Conservation (phyloP, 1,140 invertebrate species). For the Periplaneta americana region DNA sequence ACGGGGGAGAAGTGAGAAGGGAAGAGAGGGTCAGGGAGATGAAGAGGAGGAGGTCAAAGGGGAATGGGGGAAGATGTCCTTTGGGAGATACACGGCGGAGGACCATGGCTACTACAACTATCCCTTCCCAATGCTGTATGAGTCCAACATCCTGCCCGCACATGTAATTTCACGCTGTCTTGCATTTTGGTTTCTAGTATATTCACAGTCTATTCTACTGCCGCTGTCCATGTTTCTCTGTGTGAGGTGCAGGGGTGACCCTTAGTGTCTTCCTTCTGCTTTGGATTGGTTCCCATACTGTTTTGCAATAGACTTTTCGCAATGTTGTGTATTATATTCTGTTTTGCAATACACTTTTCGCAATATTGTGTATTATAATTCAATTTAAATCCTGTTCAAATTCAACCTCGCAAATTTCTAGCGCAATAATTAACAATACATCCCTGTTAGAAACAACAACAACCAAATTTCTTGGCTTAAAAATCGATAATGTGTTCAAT, state of each 20-base stretch:
- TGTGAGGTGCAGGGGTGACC: neutral
- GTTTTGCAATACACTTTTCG: too few species aligned
- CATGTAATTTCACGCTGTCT: slow-evolving; percentile 7
- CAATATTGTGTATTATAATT: too few species aligned
- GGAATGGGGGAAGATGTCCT: neutral
- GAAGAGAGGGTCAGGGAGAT: neutral
- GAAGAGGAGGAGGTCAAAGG: neutral
- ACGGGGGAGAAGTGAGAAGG: neutral
- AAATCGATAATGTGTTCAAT: too few species aligned
- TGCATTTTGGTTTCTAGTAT: slow-evolving; percentile 11
- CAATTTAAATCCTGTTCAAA: too few species aligned
- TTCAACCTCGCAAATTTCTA: too few species aligned
- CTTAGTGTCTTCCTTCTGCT: neutral
- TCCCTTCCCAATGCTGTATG: neutral
- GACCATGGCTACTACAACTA: neutral
- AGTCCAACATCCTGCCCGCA: neutral
- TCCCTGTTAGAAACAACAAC: too few species aligned
- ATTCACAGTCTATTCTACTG: slow-evolving; percentile 1
- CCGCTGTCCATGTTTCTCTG: neutral
- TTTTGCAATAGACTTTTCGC: too few species aligned
- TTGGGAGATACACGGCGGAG: neutral
- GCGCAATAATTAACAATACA: too few species aligned
- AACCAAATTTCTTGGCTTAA: too few species aligned
- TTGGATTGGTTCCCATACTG: neutral
- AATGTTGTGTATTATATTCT: too few species aligned